Conservation (phyloP, 30 jellyfish, hydroid and myxozoan genomes). For the Hydractinia symbiolongicarpus region DNA sequence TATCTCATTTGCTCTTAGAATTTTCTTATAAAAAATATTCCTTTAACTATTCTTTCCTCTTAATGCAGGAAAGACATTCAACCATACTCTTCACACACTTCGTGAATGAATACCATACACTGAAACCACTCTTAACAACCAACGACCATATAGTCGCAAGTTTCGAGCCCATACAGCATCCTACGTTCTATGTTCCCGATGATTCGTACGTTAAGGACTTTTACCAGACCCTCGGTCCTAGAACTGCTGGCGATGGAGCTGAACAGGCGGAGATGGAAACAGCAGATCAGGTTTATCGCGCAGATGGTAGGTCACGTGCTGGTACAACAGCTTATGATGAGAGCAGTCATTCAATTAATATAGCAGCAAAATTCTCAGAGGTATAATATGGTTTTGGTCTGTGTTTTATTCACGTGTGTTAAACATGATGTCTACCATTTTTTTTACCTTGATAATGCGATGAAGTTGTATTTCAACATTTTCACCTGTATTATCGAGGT, state of each 20-base stretch:
- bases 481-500: no score
- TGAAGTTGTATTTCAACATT: no score
- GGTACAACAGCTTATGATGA: conserved; percentile 15
- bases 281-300: conserved; percentile 5
- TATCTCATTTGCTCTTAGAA: no score
- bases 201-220: background rate
- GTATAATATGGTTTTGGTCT: background rate
- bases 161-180: conserved; percentile 52
- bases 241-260: conserved; percentile 78
- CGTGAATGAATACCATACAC: no score
- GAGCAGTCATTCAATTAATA: conserved; percentile 18
- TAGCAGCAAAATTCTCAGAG: conserved; percentile 46
- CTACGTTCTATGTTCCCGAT: conserved; percentile 23
- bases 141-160: background rate
- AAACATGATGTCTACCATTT: no score
- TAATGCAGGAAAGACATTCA: no score
- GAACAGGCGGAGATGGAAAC: conserved; percentile 29
- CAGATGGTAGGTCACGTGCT: background rate
- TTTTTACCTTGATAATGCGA: no score
- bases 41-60: no score
- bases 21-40: no score
- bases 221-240: conserved; percentile 45
- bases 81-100: no score
- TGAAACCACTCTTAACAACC: no score
- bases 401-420: background rate